Conservation (phyloP, 2,888 invertebrate species). For the Chirona hameri region DNA sequence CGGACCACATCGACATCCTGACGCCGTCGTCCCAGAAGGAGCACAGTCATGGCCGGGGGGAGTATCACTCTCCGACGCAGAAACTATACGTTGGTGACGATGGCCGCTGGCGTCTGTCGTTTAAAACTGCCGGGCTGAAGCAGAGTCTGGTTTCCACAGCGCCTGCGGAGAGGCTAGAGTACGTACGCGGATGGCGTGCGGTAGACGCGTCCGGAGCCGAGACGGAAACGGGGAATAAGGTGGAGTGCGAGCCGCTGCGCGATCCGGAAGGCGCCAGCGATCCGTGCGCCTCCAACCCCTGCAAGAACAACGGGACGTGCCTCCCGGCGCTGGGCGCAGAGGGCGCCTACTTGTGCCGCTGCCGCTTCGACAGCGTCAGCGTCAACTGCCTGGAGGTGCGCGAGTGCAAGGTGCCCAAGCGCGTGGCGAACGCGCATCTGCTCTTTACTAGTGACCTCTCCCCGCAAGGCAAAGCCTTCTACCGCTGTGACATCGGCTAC, state of each 20-base stretch:
- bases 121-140: background rate
- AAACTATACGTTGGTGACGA: background rate
- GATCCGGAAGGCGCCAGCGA: background rate
- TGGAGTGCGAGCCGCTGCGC: background rate
- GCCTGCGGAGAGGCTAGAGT: background rate
- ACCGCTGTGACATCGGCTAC: slow-evolving; percentile 5
- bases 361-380: background rate
- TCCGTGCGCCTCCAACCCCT: background rate
- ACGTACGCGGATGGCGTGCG: background rate
- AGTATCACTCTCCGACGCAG: background rate
- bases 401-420: background rate
- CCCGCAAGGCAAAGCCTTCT: slow-evolving; percentile 2
- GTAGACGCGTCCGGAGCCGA: background rate
- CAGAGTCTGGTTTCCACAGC: background rate
- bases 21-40: background rate
- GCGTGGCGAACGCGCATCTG: background rate
- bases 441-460: slow-evolving; percentile 6
- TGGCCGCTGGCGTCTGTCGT: background rate
- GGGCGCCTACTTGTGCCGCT: background rate
- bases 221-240: background rate
- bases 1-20: background rate
- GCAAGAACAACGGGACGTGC: slow-evolving; percentile 5
- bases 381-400: background rate
- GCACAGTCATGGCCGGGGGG: background rate
- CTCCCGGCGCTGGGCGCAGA: background rate